phyloP scores from a whole-genome alignment of 2,113 vertebrate species.

The Hydropotes inermis region DNA sequence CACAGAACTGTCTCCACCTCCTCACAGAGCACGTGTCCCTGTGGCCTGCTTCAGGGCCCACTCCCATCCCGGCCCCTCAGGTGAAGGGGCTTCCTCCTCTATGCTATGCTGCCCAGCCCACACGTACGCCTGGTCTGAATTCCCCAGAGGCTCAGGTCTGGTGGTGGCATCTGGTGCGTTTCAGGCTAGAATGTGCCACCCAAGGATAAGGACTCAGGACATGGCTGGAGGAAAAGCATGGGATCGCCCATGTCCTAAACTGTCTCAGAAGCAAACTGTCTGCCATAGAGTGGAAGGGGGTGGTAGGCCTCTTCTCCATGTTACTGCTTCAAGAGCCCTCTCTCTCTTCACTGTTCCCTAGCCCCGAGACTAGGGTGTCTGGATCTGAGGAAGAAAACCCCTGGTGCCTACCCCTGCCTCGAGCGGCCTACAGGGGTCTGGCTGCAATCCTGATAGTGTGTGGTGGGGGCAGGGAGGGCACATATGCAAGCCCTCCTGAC shows the following conservation, averaged over 20 bases:
- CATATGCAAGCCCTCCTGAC: rapidly evolving
- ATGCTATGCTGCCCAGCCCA: neutral
- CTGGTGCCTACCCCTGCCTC: neutral
- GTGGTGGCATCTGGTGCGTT: neutral
- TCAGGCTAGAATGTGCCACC: neutral
- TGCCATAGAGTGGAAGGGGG: neutral
- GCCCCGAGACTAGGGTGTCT: neutral
- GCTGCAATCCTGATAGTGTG: rapidly evolving
- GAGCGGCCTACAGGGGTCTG: rapidly evolving
- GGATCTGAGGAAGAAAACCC: neutral
- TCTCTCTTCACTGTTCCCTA: neutral
- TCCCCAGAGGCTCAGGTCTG: neutral
- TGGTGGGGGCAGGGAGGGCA: neutral
- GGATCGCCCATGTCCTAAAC: neutral
- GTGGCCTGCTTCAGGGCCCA: neutral
- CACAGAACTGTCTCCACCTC: neutral
- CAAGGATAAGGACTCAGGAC: neutral
- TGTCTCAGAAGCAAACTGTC: neutral
- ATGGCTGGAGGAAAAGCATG: neutral
- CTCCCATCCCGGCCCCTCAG: neutral
- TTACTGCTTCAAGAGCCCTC: neutral
- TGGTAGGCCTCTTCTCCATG: neutral
- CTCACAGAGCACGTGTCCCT: neutral
- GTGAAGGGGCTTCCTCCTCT: neutral
- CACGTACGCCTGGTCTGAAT: neutral